Base-by-base conservation (phyloP, 2,888 invertebrate genomes). In the Pediacus dermestoides region DNA sequence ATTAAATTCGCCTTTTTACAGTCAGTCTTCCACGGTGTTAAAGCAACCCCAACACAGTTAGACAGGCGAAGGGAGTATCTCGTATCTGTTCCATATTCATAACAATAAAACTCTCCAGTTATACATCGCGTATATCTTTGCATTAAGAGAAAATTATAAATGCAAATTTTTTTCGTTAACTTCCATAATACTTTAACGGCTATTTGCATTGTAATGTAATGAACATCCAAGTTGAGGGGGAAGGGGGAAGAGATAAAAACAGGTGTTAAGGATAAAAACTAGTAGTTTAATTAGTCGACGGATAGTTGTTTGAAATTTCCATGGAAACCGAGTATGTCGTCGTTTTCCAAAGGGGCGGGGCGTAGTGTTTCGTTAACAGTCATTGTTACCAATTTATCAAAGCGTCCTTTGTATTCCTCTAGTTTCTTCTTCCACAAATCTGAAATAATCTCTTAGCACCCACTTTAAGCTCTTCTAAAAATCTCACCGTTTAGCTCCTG, bases 401-500 rank as follows among this genome's bases (percentile, higher is more conserved):
- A 58, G 21, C 50, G 34, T 4, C 42, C 42, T 30, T 52, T 33
- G 27, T 55, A 49, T 27, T 58, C 41, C 3, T 16, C 11, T 2
- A 57, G 39, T 35, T 53, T 50, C 8, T 34, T 14, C 16, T 45
- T 39, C 48, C 49, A 49, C 12, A 48, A 26, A n/a, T 50, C 59
- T 58, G 28, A 34, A 55, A 49, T 13, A 7, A 18, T 7, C 25
- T 10, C 6, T 36, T 14, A 32, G 2, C 16, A 27, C 11, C 28
- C 14, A 23, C 10, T 23, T 23, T 6, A 23, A 4, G 3, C 23
- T 4, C 18, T 18, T 6, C 4, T 9, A n/a, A 22, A 37, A n/a
- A 11, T 13, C 39, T 46, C 50, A 77, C 77, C 74, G 30, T 76
- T 76, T 1, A 81, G 76, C 50, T 78, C 77, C 32, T 74, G 74